Base-by-base conservation (phyloP, 2,888 invertebrate genomes). In the Mechanitis mazaeus region DNA sequence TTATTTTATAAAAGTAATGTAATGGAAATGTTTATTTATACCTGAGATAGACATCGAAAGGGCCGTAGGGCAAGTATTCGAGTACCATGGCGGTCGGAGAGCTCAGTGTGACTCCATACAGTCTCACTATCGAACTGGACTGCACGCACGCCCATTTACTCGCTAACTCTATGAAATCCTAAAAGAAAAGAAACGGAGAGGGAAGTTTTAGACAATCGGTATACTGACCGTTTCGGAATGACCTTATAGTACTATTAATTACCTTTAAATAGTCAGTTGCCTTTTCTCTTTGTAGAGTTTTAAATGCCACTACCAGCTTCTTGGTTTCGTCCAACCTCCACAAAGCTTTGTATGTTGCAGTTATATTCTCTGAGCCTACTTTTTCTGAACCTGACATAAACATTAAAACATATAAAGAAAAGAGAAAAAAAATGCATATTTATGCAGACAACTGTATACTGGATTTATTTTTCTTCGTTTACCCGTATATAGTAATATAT, bases 21-120 rank as follows among this genome's bases (percentile, higher is more conserved):
- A 2, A 45, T 45, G n/a, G 9, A n/a, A 9, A 45, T 1, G 1
- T 45, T 7, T 1, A 3, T n/a, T 11, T 58, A 71, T 82, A 85
- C 78, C 91, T 88, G 58, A 94, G 88, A 79, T 95, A 96, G 55
- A 87, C 90, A 76, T 97, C 95, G 12, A 97, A 91, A 0, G 95
- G 93, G 54, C 97, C 97, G 46, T 94, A 91, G 6, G 93, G 93
- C 54, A 96, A 91, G 78, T 95, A 94, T 81, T 97, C 97, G 71
- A 95, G 89, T 31, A 97, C 93, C 87, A 97, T 92, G 0, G 96
- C 94, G 38, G 95, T 93, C 3, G 95, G 94, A 64, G 93, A 94
- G 64, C 93, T 92, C 47, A 96, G 86, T 1, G 95, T 95, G 45
- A 96, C 89, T 0, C 96, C 97, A 75, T 94, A 94, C 60, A 96